Base-by-base conservation (phyloP, 2,797 vertebrate genomes). In the Brachyrhaphis roseni region DNA sequence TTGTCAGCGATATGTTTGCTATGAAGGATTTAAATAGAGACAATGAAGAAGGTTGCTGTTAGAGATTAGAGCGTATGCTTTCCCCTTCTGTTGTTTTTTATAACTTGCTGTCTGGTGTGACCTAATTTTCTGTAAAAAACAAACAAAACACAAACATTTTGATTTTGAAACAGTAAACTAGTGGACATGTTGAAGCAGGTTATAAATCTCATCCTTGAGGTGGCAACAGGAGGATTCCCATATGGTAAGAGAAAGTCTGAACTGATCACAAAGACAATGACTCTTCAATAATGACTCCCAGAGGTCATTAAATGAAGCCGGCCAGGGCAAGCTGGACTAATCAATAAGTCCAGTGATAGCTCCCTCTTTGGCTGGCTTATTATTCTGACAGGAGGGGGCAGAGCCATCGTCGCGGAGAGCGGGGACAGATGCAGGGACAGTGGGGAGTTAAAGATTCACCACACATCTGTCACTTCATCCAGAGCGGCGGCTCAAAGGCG, bases 381-480 rank as follows among this genome's bases (percentile, higher is more conserved):
- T 84, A 91, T 89, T 91, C 89, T 76, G 90, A 92, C 90, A 93
- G 89, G 86, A 89, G 87, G 89, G 86, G 88, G 85, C 36, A 4
- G 81, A 75, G 82, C 70, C 78, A 68, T 71, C 83, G 51, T 84
- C 0, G 78, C 1, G 64, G 76, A 73, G 84, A 23, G 41, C 79
- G 51, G 85, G 87, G 93, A 95, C 95, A 96, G 95, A 96, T 96
- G 95, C 92, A 73, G 91, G 81, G 93, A 93, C 94, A 89, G 93
- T 93, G 90, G 92, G 91, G 93, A 92, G 88, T 94, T 95, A 95
- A 95, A 95, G 92, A 96, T 95, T 96, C 95, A 95, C 94, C 93
- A 92, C 94, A 96, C 95, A 96, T 96, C 95, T 96, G 96, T 94
- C 92, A 89, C 90, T 93, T 89, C 73, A 86, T 91, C 90, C 71